Base-by-base conservation (phyloP, 2,888 invertebrate genomes). In the Branchipolynoe longqiensis region DNA sequence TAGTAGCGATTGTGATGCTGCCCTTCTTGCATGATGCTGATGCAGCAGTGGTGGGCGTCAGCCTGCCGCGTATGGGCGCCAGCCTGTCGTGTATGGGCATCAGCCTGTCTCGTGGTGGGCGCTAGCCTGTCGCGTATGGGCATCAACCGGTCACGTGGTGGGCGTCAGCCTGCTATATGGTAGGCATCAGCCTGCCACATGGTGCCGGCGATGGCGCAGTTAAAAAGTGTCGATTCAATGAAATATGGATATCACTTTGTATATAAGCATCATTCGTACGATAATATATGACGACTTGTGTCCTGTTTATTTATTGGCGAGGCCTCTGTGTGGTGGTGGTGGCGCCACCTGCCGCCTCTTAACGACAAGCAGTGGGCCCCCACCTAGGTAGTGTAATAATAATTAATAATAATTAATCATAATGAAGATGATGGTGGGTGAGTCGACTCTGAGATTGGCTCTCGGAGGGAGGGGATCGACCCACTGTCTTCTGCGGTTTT, bases 261-360 rank as follows among this genome's bases (percentile, higher is more conserved):
- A 69, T 69, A 69, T 69, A 69, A 38, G 64, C 33, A 69, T 69
- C 69, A 69, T 69, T 69, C 36, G 38, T 69, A 69, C 38, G 69
- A 69, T 69, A 69, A 69, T 69, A 69, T 38, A 69, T 69, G 69
- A 69, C 38, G 38, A 69, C 33, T 69, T 69, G 69, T 69, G 69
- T 69, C 69, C 69, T 69, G 69, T 69, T 69, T 69, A 69, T 69
- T 69, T 69, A 69, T 69, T 69, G 69, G 69, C 69, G 36, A 69
- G 69, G 69, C 69, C 69, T 69, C 69, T 69, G 36, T 33, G 69
- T 69, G 69, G 69, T n/a, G 69, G 36, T 38, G 69, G 69, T 69
- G 69, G 69, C 38, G 69, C 69, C 69, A 69, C 38, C 69, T 69
- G 69, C 69, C 69, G 31, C 36, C 33, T 36, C 69, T 36, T 69